Base-by-base conservation (phyloP, 2,888 invertebrate species). In the Mythimna lalbum region DNA sequence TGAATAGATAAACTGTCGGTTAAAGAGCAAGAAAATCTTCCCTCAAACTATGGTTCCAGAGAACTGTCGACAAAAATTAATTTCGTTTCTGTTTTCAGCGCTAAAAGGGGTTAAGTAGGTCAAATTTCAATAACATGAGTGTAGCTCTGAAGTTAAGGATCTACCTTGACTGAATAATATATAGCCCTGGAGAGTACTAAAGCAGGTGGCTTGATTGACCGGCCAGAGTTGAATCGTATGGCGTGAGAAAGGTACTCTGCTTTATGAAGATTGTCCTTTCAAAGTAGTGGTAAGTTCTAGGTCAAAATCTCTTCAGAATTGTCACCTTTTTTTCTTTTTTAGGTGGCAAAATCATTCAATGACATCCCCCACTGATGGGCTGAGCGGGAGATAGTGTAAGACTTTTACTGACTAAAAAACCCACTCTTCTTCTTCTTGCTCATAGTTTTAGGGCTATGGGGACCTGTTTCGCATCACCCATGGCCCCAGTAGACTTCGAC, bases 71-170 rank as follows among this genome's bases (percentile, higher is more conserved):
- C 31, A 21, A 63, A 66, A 63, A 64, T 62, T 69, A 69, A 77
- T 80, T 73, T 64, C 72, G 57, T 76, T 69, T 76, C 53, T 65
- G 68, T 78, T 77, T 71, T 59, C 50, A 53, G 49, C 53, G 56
- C 66, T 78, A 77, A 84, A 81, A 80, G 79, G 76, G 78, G 74
- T 73, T 69, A 70, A 76, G 69, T 68, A 77, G 77, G 78, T 83
- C 74, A 76, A 61, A 73, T 73, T 78, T 70, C 74, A 85, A 81
- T 71, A 65, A 63, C 71, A 81, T 59, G 57, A 70, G 71, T 64
- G 57, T 77, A 62, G 73, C 76, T 63, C 60, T 78, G 83, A 85
- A 76, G 69, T 77, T 70, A 70, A 81, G 80, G 66, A 69, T 73
- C 9, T 50, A 64, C 55, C 52, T 39, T 50, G 43, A 12, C 56